A percentile compares a stretch with the other conserved stretches of the same genome.
phyloP scores from a whole-genome alignment of 2,888 invertebrate genomes.

The Luperina testacea region DNA sequence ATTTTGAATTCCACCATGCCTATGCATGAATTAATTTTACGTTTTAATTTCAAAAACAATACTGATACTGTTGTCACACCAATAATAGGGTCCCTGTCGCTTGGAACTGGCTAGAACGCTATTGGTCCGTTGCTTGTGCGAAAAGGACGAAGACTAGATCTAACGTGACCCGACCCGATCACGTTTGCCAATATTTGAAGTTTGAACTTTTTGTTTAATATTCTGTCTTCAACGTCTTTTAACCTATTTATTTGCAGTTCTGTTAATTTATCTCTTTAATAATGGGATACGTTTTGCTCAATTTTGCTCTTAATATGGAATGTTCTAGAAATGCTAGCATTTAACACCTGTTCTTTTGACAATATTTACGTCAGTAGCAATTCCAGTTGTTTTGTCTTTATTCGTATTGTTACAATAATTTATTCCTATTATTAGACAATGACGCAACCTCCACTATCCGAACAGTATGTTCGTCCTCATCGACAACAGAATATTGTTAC shows the following conservation, averaged over 20 bases:
- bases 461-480: conserved; percentile 29
- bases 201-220: conserved; percentile 1
- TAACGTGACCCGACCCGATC: conserved; percentile 40
- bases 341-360: conserved; percentile 40
- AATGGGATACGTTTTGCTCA: background rate
- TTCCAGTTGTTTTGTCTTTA: conserved; percentile 57
- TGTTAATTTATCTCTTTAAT: background rate
- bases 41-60: conserved; percentile 48
- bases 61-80: conserved; percentile 50
- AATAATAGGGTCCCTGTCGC: conserved; percentile 62
- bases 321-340: conserved; percentile 49
- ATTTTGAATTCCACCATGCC: background rate
- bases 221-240: background rate
- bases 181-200: conserved; percentile 31
- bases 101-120: conserved; percentile 48
- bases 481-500: conserved; percentile 42
- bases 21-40: conserved; percentile 9
- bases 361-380: conserved; percentile 47
- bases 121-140: conserved; percentile 59
- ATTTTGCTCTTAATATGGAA: conserved; percentile 11
- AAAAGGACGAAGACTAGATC: conserved; percentile 61
- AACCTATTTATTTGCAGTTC: background rate
- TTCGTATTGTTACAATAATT: conserved; percentile 43
- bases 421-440: conserved; percentile 62
- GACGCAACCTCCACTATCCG: conserved; percentile 56